phyloP scores from a whole-genome alignment of 1,140 invertebrate genomes.

The Dryas iulia region DNA sequence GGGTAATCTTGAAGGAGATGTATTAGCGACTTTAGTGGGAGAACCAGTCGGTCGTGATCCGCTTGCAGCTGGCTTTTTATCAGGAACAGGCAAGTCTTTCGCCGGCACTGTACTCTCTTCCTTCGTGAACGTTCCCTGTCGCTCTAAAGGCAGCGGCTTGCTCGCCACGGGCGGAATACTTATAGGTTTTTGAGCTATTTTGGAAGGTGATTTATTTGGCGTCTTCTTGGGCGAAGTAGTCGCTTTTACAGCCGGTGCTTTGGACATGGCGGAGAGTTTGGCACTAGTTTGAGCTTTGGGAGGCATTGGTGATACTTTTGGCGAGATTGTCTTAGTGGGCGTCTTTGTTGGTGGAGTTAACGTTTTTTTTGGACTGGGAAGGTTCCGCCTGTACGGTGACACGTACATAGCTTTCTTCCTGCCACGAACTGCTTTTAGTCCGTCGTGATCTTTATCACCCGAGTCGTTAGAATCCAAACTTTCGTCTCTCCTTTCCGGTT shows the following conservation, averaged over 20 bases:
- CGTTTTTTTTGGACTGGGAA: conserved; percentile 52
- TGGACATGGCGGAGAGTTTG: conserved; percentile 40
- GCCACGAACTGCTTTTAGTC: conserved; percentile 87
- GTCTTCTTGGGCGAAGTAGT: conserved; percentile 64
- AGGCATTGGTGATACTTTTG: conserved; percentile 42
- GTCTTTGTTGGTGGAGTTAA: conserved; percentile 37
- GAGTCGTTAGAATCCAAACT: conserved; percentile 72
- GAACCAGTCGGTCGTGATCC: conserved; percentile 57
- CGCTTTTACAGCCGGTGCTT: conserved; percentile 42
- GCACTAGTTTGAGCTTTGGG: conserved; percentile 50
- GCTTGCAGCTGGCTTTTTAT: conserved; percentile 70
- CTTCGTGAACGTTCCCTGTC: conserved; percentile 94
- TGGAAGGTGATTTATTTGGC: conserved; percentile 47
- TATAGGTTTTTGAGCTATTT: conserved; percentile 54
- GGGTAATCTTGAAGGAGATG: conserved; percentile 73
- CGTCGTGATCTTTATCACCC: conserved; percentile 56
- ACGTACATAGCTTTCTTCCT: conserved; percentile 87
- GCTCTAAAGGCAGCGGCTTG: conserved; percentile 81
- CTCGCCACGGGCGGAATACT: conserved; percentile 39
- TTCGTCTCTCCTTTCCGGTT: conserved; percentile 72
- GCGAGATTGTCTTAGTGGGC: conserved; percentile 39
- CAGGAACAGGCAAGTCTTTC: conserved; percentile 67
- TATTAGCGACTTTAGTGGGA: conserved; percentile 59
- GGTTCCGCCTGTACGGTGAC: conserved; percentile 79
- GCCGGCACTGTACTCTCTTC: conserved; percentile 83